phyloP scores from a whole-genome alignment of 2,888 invertebrate genomes.

The Drymonia ruficornis region DNA sequence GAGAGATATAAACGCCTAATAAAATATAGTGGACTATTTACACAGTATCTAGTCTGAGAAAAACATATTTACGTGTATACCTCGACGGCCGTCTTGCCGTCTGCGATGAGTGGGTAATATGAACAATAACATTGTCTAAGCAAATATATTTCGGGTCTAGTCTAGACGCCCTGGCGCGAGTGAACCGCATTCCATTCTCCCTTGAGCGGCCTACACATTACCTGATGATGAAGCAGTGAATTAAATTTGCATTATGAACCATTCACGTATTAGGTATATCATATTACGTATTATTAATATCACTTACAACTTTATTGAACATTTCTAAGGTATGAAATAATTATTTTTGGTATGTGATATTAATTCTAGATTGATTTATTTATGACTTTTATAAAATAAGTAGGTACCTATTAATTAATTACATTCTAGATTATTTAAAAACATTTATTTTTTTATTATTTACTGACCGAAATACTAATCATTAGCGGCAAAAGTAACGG shows the following conservation, averaged over 20 bases:
- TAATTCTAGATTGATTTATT: too few species aligned
- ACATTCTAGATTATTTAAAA: too few species aligned
- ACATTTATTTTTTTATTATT: too few species aligned
- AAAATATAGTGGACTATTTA: not conserved
- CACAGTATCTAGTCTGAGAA: constrained; percentile 12
- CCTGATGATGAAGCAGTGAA: not conserved
- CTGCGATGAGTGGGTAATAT: constrained; percentile 4
- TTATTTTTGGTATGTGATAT: too few species aligned
- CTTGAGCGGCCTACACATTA: constrained; percentile 11
- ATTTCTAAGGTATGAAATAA: too few species aligned
- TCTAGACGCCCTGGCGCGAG: constrained; percentile 20
- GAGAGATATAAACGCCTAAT: not conserved
- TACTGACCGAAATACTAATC: too few species aligned
- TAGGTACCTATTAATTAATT: too few species aligned
- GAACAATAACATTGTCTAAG: constrained; percentile 19
- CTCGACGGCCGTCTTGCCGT: constrained; percentile 22
- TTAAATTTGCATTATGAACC: not conserved
- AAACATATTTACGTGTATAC: constrained; percentile 68
- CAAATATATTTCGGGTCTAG: constrained; percentile 19
- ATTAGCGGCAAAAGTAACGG: too few species aligned
- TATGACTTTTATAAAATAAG: too few species aligned
- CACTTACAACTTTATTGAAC: too few species aligned
- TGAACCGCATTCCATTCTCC: constrained; percentile 30
- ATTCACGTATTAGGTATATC: too few species aligned
- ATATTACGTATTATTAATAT: too few species aligned